These are phyloP conservation scores for Sisyra nigra DNA, from an alignment of 2,888 invertebrate genomes.

Conservation along the genomic window DNA sequence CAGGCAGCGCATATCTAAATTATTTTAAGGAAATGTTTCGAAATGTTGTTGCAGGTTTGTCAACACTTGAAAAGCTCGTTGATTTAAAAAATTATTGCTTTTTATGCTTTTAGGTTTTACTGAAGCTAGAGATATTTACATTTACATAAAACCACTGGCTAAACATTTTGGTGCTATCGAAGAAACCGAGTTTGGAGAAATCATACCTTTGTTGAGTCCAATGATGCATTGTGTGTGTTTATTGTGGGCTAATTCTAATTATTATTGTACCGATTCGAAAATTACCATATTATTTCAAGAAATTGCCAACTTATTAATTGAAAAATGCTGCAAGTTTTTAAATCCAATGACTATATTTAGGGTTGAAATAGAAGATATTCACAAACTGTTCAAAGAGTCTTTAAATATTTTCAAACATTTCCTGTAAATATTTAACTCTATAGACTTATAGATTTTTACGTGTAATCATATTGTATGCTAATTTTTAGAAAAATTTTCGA, in stretches of 20 bases:
- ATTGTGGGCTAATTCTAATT: slow-evolving; percentile 71
- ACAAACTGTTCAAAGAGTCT: slow-evolving; percentile 37
- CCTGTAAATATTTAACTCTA: slow-evolving; percentile 27
- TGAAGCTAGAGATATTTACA: slow-evolving; percentile 70
- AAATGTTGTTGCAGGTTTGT: slow-evolving; percentile 55
- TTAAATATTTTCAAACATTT: slow-evolving; percentile 36
- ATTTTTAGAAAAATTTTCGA: slow-evolving; percentile 27
- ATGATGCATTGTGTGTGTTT: slow-evolving; percentile 68
- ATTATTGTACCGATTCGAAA: slow-evolving; percentile 43
- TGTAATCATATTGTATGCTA: slow-evolving; percentile 3
- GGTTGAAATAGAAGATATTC: slow-evolving; percentile 65
- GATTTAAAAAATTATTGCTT: no score
- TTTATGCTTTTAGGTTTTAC: slow-evolving; percentile 42
- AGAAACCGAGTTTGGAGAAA: slow-evolving; percentile 47
- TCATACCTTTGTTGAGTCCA: slow-evolving; percentile 39
- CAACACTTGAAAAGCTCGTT: no score
- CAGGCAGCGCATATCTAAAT: slow-evolving; percentile 61
- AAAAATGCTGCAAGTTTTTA: slow-evolving; percentile 50
- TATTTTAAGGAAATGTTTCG: slow-evolving; percentile 65
- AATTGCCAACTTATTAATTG: slow-evolving; percentile 67
- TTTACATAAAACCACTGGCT: slow-evolving; percentile 62
- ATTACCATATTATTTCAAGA: slow-evolving; percentile 60
- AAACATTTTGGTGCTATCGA: slow-evolving; percentile 58
- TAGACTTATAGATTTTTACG: slow-evolving; percentile 1
- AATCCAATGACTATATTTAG: slow-evolving; percentile 73